phyloP scores from a whole-genome alignment of 2,113 vertebrate genomes.

The Pungitius pungitius region DNA sequence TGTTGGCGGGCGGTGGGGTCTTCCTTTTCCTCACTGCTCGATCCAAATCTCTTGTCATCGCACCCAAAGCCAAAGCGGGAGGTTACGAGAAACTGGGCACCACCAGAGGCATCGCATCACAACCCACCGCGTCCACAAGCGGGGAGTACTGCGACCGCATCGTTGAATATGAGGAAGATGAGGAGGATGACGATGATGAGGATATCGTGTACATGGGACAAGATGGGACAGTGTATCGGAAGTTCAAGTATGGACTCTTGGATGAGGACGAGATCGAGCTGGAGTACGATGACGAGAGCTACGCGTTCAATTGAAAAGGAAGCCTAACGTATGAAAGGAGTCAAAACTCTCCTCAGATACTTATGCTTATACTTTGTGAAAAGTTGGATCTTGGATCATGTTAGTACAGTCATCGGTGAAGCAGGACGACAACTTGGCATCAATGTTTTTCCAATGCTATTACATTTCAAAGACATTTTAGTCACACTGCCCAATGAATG shows the following conservation, averaged over 20 bases:
- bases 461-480: not conserved
- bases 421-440: not conserved
- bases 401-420: not conserved
- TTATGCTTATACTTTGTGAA: not conserved
- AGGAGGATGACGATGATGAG: slow-evolving; percentile 83
- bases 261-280: slow-evolving; percentile 87
- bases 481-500: not conserved
- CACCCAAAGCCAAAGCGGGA: slow-evolving; percentile 58
- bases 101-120: slow-evolving; percentile 45
- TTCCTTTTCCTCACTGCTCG: slow-evolving; percentile 80
- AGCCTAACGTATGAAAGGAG: not conserved
- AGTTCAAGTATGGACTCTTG: slow-evolving; percentile 90
- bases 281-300: slow-evolving; percentile 94
- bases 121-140: slow-evolving; percentile 63
- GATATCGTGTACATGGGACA: slow-evolving; percentile 94
- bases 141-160: slow-evolving; percentile 86
- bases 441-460: not conserved
- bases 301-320: slow-evolving; percentile 80
- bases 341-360: not conserved
- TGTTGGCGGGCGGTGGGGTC: slow-evolving; percentile 75
- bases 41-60: slow-evolving; percentile 38
- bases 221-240: slow-evolving; percentile 91
- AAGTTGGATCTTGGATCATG: not conserved
- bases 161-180: slow-evolving; percentile 65
- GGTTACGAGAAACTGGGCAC: slow-evolving; percentile 85